Conservation (phyloP, 2,113 vertebrate genomes). For the Crotophaga sulcirostris region DNA sequence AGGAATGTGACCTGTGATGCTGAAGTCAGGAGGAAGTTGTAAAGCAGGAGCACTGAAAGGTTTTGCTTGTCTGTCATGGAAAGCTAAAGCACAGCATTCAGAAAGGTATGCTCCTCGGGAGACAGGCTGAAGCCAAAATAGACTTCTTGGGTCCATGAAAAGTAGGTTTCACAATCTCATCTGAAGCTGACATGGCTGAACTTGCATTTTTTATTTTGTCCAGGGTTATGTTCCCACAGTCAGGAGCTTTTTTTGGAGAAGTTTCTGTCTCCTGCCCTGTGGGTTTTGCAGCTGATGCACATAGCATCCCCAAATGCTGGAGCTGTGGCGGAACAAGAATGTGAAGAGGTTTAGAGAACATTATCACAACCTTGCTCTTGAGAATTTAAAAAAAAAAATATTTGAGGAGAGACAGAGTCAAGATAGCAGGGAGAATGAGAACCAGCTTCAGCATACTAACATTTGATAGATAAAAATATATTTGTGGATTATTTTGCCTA, state of each 20-base stretch:
- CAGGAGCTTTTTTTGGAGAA: neutral
- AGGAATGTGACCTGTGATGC: neutral
- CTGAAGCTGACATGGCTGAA: neutral
- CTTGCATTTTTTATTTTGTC: neutral
- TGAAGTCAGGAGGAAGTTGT: neutral
- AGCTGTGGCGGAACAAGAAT: neutral
- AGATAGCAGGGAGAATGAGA: neutral
- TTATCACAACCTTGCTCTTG: neutral
- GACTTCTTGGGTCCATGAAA: neutral
- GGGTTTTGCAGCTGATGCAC: neutral
- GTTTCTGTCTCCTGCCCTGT: neutral
- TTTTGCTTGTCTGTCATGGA: neutral
- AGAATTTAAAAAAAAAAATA: neutral
- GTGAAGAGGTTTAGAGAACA: neutral
- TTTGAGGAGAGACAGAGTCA: neutral
- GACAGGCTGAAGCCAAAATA: neutral
- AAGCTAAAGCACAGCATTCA: neutral
- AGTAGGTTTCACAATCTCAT: neutral
- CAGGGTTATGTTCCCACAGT: neutral
- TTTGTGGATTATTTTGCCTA: neutral
- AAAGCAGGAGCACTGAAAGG: neutral
- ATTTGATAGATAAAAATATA: neutral
- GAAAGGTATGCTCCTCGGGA: neutral
- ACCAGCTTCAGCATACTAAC: neutral
- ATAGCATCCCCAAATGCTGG: fast-evolving